These are phyloP conservation scores for Athalia circularis DNA, from an alignment of 2,888 invertebrate species.

Conservation along the genomic window DNA sequence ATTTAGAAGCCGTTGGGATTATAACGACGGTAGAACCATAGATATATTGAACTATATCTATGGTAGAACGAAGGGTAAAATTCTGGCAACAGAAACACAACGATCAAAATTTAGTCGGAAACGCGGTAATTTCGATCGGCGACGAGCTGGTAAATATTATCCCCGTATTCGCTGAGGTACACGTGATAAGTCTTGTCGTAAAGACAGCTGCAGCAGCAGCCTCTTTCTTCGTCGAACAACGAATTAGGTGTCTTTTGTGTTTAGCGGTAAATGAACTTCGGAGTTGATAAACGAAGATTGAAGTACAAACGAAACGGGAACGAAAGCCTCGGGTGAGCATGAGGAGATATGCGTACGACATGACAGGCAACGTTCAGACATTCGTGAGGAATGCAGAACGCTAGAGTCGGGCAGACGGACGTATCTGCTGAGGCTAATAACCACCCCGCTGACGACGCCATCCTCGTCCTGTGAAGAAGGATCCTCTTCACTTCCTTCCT, in stretches of 20 bases:
- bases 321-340: neutral
- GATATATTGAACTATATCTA: too few relatives aligned
- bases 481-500: neutral
- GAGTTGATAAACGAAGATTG: constrained; percentile 19
- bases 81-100: too few relatives aligned
- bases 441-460: constrained; percentile 21
- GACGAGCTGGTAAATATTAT: too few relatives aligned
- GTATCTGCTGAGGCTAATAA: constrained; percentile 19
- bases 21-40: too few relatives aligned
- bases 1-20: too few relatives aligned
- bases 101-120: too few relatives aligned
- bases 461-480: neutral
- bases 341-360: too few relatives aligned
- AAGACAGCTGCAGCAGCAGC: neutral
- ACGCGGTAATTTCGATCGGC: too few relatives aligned
- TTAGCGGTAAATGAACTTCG: neutral
- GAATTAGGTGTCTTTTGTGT: neutral
- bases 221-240: neutral
- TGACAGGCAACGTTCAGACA: neutral
- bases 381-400: constrained; percentile 13
- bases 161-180: too few relatives aligned
- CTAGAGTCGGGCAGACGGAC: constrained; percentile 14
- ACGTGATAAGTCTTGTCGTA: too few relatives aligned
- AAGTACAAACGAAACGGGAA: constrained; percentile 1
- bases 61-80: too few relatives aligned